A percentile compares a stretch with the other conserved stretches of the same genome.
Evolutionary conservation across 2,113 vertebrate species (phyloP).

Genomic region (Chauna torquata): DNA sequence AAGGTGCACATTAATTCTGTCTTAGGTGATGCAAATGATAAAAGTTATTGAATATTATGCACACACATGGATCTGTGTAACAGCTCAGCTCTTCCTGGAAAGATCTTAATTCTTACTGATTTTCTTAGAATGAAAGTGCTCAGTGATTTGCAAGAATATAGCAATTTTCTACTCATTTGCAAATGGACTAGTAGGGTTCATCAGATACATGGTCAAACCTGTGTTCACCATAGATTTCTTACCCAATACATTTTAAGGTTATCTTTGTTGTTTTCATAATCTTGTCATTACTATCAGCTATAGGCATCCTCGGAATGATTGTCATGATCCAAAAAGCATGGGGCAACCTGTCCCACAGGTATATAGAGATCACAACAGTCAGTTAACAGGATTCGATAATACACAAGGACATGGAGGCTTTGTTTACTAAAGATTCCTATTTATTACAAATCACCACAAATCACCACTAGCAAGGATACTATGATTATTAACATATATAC

Average conservation of each 20-base stretch:
- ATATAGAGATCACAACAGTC: too few species aligned
- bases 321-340: too few species aligned
- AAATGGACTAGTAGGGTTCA: background rate
- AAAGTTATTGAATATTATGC: background rate
- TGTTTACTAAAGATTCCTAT: too few species aligned
- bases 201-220: background rate
- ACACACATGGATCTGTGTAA: background rate
- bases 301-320: background rate
- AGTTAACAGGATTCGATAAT: too few species aligned
- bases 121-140: background rate
- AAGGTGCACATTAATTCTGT: background rate
- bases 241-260: background rate
- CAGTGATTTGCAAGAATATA: background rate
- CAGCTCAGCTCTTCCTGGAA: background rate
- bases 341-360: too few species aligned
- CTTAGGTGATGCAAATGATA: background rate
- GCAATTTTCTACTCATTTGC: background rate
- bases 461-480: too few species aligned
- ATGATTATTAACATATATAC: too few species aligned
- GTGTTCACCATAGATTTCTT: background rate
- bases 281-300: background rate
- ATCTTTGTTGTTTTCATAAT: background rate
- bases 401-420: too few species aligned
- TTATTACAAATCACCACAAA: too few species aligned
- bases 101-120: background rate